These are phyloP conservation scores for Andrena minutula DNA, from an alignment of 2,888 invertebrate genomes.

Conservation along the genomic window DNA sequence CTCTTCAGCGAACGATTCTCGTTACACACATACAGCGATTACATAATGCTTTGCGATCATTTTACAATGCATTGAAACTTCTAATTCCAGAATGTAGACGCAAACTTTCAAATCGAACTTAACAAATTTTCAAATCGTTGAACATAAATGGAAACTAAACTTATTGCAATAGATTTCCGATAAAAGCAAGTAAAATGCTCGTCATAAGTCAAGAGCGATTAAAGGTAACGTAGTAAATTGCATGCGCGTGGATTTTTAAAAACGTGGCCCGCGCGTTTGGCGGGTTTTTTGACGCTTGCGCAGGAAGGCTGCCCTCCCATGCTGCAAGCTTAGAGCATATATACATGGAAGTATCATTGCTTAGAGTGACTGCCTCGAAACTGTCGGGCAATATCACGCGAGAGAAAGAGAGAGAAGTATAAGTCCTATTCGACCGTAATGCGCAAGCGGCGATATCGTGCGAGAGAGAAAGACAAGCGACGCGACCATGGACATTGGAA, in stretches of 20 bases:
- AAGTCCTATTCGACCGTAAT: too few relatives aligned
- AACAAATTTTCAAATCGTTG: too few relatives aligned
- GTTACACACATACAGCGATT: not conserved
- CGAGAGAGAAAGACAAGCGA: too few relatives aligned
- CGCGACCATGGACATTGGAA: too few relatives aligned
- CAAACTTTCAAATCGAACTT: not conserved
- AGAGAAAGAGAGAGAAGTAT: too few relatives aligned
- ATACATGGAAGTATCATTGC: too few relatives aligned
- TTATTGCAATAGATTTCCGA: not conserved
- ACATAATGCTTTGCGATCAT: not conserved
- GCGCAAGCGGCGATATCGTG: too few relatives aligned
- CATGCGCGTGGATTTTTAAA: constrained; percentile 1
- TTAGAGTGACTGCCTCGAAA: too few relatives aligned
- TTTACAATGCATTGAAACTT: not conserved
- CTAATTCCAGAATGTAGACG: not conserved
- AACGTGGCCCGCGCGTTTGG: constrained; percentile 13
- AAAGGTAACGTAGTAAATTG: not conserved
- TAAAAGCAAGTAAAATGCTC: not conserved
- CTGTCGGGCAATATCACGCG: too few relatives aligned
- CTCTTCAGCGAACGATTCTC: not conserved
- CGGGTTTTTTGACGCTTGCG: constrained; percentile 41
- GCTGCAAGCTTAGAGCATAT: too few relatives aligned
- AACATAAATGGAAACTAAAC: not conserved
- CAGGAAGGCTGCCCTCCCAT: too few relatives aligned
- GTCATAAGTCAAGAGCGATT: not conserved